Evolutionary conservation across 2,797 vertebrate genomes (phyloP), one percentile per base, ranked within the genome.

Genomic region (Phoxinus dragarum): DNA sequence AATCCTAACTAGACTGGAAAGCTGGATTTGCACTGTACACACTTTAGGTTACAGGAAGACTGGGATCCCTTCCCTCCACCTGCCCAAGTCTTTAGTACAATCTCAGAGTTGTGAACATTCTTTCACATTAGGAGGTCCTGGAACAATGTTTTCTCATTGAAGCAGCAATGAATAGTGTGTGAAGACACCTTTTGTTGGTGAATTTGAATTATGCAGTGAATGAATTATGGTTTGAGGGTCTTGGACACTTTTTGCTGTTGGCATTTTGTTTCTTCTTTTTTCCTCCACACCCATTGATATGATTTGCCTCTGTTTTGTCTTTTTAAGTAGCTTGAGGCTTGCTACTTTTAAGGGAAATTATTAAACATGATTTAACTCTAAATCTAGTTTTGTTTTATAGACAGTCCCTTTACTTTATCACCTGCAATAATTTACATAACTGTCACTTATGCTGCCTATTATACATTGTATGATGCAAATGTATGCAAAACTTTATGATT

Each of bases 1-100:
- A 81, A 89, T 38, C 40, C 52, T 76, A 14, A 52, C 56, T 78
- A 10, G 80, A 80, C 23, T 34, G 69, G 90, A 92, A 88, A 76
- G 85, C 89, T 84, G 78, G 90, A 84, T 80, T 64, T 67, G 38
- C 21, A 42, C 86, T 86, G 73, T 85, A 69, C 82, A 81, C 86
- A 86, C 86, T 72, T 34, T 54, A 78, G 34, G 61, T 21, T 49
- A 44, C 40, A 23, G 56, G 42, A 47, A 67, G 69, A 14, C 40
- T 68, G 74, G 38, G 71, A 74, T 67, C 54, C 21, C 23, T 66
- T 74, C 42, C 56, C 38, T 27, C 31, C 88, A 71, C 73, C 69
- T 74, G 77, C 68, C 7, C 31, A 14, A 74, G 34, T 66, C 54
- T 66, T 64, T 4, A 38, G 68, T 27, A 3, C 31, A 42, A 19